These are phyloP conservation scores for Pseudopodoces humilis DNA, from an alignment of 2,113 vertebrate genomes.

Conservation along the genomic window DNA sequence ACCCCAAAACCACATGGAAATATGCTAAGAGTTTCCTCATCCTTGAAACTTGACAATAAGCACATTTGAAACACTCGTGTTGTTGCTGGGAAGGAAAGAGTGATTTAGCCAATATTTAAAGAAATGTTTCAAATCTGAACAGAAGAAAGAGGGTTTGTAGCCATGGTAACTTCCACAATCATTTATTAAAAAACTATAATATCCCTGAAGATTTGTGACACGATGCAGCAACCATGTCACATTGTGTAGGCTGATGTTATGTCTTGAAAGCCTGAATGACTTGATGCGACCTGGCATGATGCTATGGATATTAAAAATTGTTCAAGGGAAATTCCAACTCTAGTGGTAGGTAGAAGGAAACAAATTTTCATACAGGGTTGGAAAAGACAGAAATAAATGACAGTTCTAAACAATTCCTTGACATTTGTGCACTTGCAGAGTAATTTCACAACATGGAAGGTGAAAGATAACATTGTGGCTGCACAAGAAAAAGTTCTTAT, in stretches of 20 bases:
- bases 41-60: not conserved
- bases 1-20: not conserved
- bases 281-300: slow-evolving; percentile 34
- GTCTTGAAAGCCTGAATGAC: slow-evolving; percentile 21
- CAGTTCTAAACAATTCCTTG: not conserved
- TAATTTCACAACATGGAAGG: not conserved
- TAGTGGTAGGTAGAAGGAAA: not conserved
- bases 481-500: not conserved
- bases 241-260: not conserved
- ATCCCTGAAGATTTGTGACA: slow-evolving; percentile 52
- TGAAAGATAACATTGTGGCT: not conserved
- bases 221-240: slow-evolving; percentile 41
- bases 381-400: not conserved
- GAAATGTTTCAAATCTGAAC: not conserved
- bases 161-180: slow-evolving; percentile 44
- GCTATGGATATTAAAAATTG: not conserved
- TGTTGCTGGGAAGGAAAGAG: not conserved
- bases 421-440: not conserved
- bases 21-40: not conserved
- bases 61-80: not conserved
- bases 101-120: not conserved
- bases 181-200: slow-evolving; percentile 3
- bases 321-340: not conserved
- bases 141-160: slow-evolving; percentile 26
- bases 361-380: not conserved